phyloP scores from a whole-genome alignment of 2,113 vertebrate genomes.

The Indicator maculatus region DNA sequence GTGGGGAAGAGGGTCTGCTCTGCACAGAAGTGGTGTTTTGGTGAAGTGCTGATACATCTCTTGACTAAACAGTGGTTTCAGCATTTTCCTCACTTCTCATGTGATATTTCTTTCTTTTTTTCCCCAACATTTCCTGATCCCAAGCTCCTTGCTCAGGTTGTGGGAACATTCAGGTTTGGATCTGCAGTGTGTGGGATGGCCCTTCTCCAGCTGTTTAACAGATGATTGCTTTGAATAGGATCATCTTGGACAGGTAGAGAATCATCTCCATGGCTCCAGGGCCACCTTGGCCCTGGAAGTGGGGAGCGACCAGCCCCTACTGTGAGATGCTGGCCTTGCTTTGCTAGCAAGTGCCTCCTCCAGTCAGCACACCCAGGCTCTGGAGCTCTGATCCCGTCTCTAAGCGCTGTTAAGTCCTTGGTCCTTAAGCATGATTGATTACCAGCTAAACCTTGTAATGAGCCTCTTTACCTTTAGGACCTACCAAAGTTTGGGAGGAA shows the following conservation, averaged over 20 bases:
- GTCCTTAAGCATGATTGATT: constrained; percentile 30
- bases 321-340: rapidly evolving
- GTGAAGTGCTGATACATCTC: not conserved
- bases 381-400: not conserved
- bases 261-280: not conserved
- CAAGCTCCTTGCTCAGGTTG: constrained; percentile 13
- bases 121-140: not conserved
- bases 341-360: not conserved
- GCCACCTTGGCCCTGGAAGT: not conserved
- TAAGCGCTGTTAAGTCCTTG: not conserved
- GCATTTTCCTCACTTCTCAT: not conserved
- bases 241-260: constrained; percentile 55
- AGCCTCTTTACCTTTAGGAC: constrained; percentile 12
- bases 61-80: constrained; percentile 31
- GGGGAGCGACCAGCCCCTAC: not conserved
- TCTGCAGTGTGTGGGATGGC: constrained; percentile 50
- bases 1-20: not conserved
- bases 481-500: not conserved
- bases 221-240: constrained; percentile 49
- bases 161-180: constrained; percentile 35
- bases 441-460: not conserved
- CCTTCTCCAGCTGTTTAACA: constrained; percentile 28
- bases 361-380: not conserved
- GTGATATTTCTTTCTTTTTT: not conserved
- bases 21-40: not conserved